Conservation (phyloP, 2,113 vertebrate genomes). For the Arenaria interpres region DNA sequence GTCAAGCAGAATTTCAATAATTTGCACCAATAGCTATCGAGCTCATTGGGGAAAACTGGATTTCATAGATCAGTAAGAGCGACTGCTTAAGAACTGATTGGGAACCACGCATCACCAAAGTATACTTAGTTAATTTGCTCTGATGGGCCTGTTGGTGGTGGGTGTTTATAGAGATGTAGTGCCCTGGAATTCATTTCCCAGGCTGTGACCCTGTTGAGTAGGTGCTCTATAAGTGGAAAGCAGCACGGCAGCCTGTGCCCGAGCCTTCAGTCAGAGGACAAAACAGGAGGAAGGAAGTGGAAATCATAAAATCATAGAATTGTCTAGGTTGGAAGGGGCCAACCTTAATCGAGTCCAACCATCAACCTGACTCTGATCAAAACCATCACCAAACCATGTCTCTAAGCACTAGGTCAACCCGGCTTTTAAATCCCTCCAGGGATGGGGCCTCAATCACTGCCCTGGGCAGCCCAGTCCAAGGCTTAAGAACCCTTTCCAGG, state of each 20-base stretch:
- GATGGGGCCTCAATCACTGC: too few relatives aligned
- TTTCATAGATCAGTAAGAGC: neutral
- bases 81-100: neutral
- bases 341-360: too few relatives aligned
- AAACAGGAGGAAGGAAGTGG: neutral
- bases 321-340: too few relatives aligned
- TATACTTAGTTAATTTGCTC: neutral
- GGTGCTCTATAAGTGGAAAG: neutral
- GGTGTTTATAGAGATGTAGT: neutral
- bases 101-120: neutral
- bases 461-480: too few relatives aligned
- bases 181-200: neutral
- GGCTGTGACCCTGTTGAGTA: neutral
- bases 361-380: too few relatives aligned
- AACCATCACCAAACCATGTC: too few relatives aligned
- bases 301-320: neutral
- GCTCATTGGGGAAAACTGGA: neutral
- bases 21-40: neutral
- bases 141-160: neutral
- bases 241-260: neutral
- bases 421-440: too few relatives aligned
- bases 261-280: neutral
- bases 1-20: neutral
- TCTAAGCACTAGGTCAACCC: too few relatives aligned
- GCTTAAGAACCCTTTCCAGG: too few relatives aligned